A percentile compares a stretch with the other conserved stretches of the same genome.
phyloP scores from a whole-genome alignment of 2,797 vertebrate genomes.

The Apogon talboti region DNA sequence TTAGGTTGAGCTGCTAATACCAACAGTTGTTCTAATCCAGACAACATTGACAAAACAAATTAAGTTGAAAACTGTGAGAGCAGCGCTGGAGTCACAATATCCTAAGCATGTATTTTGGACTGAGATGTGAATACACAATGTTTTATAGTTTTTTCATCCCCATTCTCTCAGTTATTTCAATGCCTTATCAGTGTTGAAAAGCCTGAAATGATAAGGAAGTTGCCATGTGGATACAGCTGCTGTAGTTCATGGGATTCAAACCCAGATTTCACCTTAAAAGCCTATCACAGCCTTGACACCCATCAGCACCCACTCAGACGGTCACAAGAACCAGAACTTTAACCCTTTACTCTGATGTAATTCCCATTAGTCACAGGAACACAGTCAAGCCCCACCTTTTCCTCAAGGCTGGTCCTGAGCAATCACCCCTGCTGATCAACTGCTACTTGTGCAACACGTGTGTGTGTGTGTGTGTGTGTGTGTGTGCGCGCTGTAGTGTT shows the following conservation, averaged over 20 bases:
- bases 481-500: neutral
- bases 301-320: constrained; percentile 3
- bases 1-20: constrained; percentile 16
- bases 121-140: neutral
- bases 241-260: neutral
- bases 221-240: constrained; percentile 2
- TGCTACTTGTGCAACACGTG: constrained; percentile 42
- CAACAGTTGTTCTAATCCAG: constrained; percentile 19
- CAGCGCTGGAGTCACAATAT: neutral
- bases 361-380: constrained; percentile 12
- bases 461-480: neutral
- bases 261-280: neutral
- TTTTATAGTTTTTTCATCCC: neutral
- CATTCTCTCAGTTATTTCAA: neutral
- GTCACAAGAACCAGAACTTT: neutral
- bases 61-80: neutral
- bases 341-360: constrained; percentile 16
- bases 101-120: neutral
- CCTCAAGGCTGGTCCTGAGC: constrained; percentile 39
- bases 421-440: constrained; percentile 33
- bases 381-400: constrained; percentile 44
- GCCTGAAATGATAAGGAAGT: neutral
- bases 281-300: neutral
- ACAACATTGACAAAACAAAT: constrained; percentile 9
- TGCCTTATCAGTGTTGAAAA: neutral